Evolutionary conservation across 2,797 vertebrate genomes (phyloP).

Genomic region (Amphiprion clarkii): DNA sequence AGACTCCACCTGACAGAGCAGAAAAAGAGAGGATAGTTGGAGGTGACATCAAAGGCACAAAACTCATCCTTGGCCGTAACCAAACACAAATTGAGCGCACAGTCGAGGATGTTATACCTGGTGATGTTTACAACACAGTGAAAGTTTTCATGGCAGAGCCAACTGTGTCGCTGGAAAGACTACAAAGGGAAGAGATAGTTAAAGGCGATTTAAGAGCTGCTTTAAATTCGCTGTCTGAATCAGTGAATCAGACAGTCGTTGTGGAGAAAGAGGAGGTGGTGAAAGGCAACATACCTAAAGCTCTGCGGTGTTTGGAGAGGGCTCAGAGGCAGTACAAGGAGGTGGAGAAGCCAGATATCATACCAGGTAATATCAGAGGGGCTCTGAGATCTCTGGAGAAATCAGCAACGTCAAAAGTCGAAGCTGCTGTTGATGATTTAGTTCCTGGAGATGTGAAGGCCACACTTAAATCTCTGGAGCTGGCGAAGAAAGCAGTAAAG

Average conservation of each 20-base stretch:
- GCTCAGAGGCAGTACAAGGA: conserved; percentile 85
- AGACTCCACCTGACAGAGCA: conserved; percentile 60
- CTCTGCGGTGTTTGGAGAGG: conserved; percentile 87
- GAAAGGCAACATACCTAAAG: conserved; percentile 88
- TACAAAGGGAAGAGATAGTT: conserved; percentile 89
- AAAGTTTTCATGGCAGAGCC: conserved; percentile 91
- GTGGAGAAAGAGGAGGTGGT: conserved; percentile 90
- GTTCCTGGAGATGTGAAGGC: conserved; percentile 89
- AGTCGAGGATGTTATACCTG: conserved; percentile 91
- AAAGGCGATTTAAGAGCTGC: conserved; percentile 90
- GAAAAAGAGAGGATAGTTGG: conserved; percentile 87
- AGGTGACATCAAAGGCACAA: conserved; percentile 90
- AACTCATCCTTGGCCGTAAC: conserved; percentile 86
- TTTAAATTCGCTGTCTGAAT: conserved; percentile 88
- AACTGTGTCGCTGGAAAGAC: conserved; percentile 67
- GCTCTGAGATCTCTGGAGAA: conserved; percentile 90
- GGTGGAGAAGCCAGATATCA: conserved; percentile 86
- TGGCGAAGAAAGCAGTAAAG: conserved; percentile 84
- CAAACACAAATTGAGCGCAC: conserved; percentile 87
- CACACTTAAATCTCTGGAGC: conserved; percentile 88
- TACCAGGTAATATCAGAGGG: conserved; percentile 89
- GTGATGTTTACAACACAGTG: conserved; percentile 89
- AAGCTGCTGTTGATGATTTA: conserved; percentile 87
- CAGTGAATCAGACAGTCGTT: conserved; percentile 85
- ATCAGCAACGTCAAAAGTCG: conserved; percentile 83